A percentile compares a stretch with the other conserved stretches of the same genome.
These are phyloP conservation scores for Rhagonycha lutea DNA, from an alignment of 2,888 invertebrate genomes.

Conservation along the genomic window DNA sequence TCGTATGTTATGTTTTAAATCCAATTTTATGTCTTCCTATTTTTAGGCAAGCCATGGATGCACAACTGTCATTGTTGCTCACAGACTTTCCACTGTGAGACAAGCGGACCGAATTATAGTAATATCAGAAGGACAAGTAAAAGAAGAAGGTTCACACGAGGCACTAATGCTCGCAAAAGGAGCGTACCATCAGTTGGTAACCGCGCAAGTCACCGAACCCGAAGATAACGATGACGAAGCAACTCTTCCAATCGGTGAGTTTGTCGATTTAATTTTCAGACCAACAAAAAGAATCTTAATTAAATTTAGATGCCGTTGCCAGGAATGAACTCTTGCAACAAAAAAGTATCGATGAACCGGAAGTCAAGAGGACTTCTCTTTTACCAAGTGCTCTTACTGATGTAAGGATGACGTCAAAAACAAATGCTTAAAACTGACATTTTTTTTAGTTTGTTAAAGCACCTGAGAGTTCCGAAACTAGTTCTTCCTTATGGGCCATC, in stretches of 20 bases:
- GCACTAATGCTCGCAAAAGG: conserved; percentile 68
- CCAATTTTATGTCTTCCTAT: neutral
- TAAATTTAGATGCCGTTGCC: neutral
- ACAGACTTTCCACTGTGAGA: conserved; percentile 74
- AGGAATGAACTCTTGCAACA: neutral
- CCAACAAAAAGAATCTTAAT: neutral
- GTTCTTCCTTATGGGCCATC: conserved; percentile 50
- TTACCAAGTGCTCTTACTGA: neutral
- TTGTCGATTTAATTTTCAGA: neutral
- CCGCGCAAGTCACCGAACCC: conserved; percentile 58
- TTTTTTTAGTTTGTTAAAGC: conserved; percentile 1
- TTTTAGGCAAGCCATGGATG: conserved; percentile 70
- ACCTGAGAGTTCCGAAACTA: neutral
- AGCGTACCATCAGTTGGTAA: conserved; percentile 73
- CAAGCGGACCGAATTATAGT: conserved; percentile 76
- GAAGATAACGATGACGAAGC: conserved; percentile 3
- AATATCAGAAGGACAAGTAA: conserved; percentile 67
- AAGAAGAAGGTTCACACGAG: conserved; percentile 72
- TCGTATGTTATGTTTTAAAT: neutral
- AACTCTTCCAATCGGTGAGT: neutral
- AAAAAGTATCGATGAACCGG: neutral
- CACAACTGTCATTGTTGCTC: conserved; percentile 80
- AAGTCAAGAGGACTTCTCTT: neutral
- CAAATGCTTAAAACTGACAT: neutral
- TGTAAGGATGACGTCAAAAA: neutral